Conservation (phyloP, 2,888 invertebrate genomes). For the Globia sparganii region DNA sequence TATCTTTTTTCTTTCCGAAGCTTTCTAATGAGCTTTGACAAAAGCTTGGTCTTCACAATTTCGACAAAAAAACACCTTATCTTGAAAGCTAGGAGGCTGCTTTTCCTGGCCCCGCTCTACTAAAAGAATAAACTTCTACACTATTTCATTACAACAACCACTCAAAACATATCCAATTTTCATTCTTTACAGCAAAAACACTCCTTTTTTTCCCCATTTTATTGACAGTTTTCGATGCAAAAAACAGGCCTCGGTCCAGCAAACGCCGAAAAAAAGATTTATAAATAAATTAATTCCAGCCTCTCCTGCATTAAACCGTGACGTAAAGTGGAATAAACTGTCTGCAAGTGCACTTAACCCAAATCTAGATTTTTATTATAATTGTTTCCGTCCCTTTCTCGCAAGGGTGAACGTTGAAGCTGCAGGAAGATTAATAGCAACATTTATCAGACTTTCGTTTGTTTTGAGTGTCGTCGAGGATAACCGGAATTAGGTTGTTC, state of each 20-base stretch:
- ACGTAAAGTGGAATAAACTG: slow-evolving; percentile 64
- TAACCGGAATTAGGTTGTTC: slow-evolving; percentile 85
- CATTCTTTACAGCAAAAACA: slow-evolving; percentile 44
- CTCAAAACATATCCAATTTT: slow-evolving; percentile 37
- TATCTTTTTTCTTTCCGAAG: not conserved
- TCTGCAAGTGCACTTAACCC: slow-evolving; percentile 72
- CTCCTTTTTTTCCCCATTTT: slow-evolving; percentile 34
- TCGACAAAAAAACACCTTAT: too few relatives aligned
- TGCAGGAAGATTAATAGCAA: slow-evolving; percentile 83
- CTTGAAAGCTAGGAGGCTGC: too few relatives aligned
- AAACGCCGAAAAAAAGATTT: slow-evolving; percentile 56
- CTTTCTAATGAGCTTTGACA: not conserved
- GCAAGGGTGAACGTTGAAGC: slow-evolving; percentile 76
- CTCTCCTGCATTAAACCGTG: slow-evolving; percentile 56
- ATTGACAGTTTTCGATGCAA: slow-evolving; percentile 35
- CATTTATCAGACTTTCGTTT: slow-evolving; percentile 88
- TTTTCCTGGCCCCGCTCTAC: not conserved
- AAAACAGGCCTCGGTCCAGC: slow-evolving; percentile 39
- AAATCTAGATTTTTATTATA: slow-evolving; percentile 78
- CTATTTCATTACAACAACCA: slow-evolving; percentile 4
- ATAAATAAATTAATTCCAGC: slow-evolving; percentile 59
- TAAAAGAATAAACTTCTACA: not conserved
- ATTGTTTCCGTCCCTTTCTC: slow-evolving; percentile 75
- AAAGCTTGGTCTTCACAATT: not conserved
- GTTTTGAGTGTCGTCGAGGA: slow-evolving; percentile 86